These are phyloP conservation scores for Narcine bancroftii DNA, from an alignment of 2,113 vertebrate species.

Conservation along the genomic window DNA sequence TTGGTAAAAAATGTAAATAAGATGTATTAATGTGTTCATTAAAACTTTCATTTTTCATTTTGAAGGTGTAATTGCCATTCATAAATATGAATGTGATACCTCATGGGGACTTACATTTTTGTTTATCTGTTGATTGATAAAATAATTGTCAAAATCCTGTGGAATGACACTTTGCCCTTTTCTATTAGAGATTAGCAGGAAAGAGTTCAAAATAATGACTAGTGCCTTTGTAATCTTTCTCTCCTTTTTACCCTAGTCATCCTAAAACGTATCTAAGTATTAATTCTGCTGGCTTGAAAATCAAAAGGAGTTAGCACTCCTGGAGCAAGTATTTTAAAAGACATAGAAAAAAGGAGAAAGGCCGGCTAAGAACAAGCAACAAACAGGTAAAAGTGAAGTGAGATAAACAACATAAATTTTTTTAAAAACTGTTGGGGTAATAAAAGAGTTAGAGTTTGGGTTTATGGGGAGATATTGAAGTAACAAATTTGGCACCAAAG, in stretches of 20 bases:
- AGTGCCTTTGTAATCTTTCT: not conserved
- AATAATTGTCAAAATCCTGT: not conserved
- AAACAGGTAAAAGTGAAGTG: not conserved
- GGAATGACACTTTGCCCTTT: not conserved
- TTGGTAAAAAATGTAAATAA: not conserved
- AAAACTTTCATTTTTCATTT: not conserved
- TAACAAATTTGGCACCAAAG: not conserved
- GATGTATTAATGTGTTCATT: not conserved
- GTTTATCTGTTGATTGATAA: not conserved
- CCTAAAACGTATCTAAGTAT: not conserved
- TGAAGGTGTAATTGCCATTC: not conserved
- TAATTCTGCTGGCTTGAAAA: not conserved
- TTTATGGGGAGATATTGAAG: too few relatives aligned
- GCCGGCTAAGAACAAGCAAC: not conserved
- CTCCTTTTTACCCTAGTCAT: not conserved
- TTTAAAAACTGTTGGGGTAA: too few relatives aligned
- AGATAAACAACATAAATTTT: too few relatives aligned
- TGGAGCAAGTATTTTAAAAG: not conserved
- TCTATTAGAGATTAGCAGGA: not conserved
- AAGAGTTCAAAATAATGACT: not conserved
- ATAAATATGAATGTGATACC: not conserved
- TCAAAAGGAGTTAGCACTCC: not conserved
- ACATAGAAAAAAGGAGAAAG: not conserved
- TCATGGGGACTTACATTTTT: not conserved
- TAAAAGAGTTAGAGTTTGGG: not conserved